phyloP scores from a whole-genome alignment of 1,140 invertebrate genomes.

The Pectinophora gossypiella region DNA sequence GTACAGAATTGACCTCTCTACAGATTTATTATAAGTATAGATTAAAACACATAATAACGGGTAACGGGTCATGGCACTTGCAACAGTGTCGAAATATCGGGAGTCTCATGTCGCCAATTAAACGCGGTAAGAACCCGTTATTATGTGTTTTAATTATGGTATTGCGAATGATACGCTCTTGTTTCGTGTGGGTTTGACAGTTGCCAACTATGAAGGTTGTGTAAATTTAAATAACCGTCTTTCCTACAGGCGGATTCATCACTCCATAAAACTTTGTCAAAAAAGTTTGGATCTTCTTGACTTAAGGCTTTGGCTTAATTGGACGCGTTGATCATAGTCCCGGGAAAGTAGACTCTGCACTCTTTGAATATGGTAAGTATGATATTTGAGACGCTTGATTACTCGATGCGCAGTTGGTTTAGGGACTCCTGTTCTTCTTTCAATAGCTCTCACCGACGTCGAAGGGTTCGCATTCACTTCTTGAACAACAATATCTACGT shows the following conservation, averaged over 20 bases:
- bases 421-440: not conserved
- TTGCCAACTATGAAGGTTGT: conserved; percentile 6
- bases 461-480: not conserved
- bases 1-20: no score
- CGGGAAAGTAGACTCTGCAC: conserved; percentile 8
- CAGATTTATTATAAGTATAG: no score
- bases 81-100: no score
- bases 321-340: conserved; percentile 6
- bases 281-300: conserved; percentile 3
- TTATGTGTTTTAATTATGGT: no score
- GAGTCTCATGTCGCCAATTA: no score
- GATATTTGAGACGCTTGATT: conserved; percentile 1
- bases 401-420: conserved; percentile 5
- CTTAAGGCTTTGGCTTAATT: conserved; percentile 1
- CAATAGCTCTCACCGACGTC: conserved; percentile 5
- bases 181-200: conserved; percentile 1
- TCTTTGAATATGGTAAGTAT: conserved; percentile 10
- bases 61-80: no score
- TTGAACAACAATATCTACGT: not conserved
- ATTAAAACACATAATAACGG: no score
- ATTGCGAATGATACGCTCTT: not conserved
- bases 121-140: no score
- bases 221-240: no score
- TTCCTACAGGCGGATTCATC: conserved; percentile 6
- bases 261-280: conserved; percentile 8